phyloP scores from a whole-genome alignment of 1,140 invertebrate species.

The Scaptomyza hsui region DNA sequence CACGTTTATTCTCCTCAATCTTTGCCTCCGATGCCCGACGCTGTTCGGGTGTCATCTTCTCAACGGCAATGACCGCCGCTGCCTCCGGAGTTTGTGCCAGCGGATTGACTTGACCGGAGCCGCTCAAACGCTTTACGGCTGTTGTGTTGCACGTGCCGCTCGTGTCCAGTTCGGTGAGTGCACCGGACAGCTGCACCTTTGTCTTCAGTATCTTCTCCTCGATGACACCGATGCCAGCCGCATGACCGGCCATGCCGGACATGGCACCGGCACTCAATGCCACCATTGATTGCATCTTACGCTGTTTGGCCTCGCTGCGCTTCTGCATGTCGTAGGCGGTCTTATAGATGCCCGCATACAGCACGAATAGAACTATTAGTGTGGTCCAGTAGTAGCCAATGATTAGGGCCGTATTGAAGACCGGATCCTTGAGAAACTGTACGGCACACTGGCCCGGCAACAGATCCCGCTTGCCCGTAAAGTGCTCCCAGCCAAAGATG shows the following conservation, averaged over 20 bases:
- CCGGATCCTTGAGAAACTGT: slow-evolving; percentile 98
- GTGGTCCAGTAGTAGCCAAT: slow-evolving; percentile 99
- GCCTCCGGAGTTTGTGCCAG: slow-evolving; percentile 61
- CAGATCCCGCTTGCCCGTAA: slow-evolving; percentile 95
- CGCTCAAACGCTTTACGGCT: slow-evolving; percentile 63
- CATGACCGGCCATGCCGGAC: slow-evolving; percentile 94
- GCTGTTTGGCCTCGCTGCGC: slow-evolving; percentile 97
- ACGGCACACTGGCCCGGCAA: slow-evolving; percentile 96
- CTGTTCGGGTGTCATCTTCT: slow-evolving; percentile 69
- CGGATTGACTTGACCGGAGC: slow-evolving; percentile 74
- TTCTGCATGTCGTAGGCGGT: slow-evolving; percentile 99
- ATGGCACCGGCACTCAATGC: slow-evolving; percentile 93
- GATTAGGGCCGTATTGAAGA: slow-evolving; percentile 98
- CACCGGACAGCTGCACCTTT: slow-evolving; percentile 77
- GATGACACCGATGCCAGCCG: slow-evolving; percentile 91
- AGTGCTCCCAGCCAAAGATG: slow-evolving; percentile 99
- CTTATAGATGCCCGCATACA: slow-evolving; percentile 99
- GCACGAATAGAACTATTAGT: slow-evolving; percentile 94
- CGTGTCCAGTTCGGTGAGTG: slow-evolving; percentile 58
- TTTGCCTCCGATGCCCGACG: slow-evolving; percentile 77
- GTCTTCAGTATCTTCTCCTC: slow-evolving; percentile 89
- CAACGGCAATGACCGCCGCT: slow-evolving; percentile 40
- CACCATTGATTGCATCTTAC: slow-evolving; percentile 97
- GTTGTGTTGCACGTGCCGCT: slow-evolving; percentile 46
- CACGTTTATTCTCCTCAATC: slow-evolving; percentile 84